Base-by-base conservation (phyloP, 2,888 invertebrate species). In the Aphodius sticticus region DNA sequence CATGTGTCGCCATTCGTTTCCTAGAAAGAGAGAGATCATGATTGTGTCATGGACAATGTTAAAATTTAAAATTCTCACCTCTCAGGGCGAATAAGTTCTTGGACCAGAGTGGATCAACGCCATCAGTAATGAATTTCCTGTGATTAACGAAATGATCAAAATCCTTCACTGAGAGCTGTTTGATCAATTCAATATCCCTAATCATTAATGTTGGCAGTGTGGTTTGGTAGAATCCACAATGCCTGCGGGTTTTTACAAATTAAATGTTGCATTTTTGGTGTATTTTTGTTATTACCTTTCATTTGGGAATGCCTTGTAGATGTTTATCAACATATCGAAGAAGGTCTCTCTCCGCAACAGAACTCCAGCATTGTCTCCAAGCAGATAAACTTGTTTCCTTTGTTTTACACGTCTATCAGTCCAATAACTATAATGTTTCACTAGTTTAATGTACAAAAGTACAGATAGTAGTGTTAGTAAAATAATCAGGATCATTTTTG, bases 101-200 rank as follows among this genome's bases (percentile, higher is more conserved):
- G 0, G 89, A 90, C 83, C 92, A 92, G 0, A 93, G 83, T 0
- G 90, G 89, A 72, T 92, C 92, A 6, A 83, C 83, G 0, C 87
- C 85, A 16, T 89, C 87, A 5, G 83, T 75, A 6, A 85, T 77
- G 71, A 37, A 79, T 36, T 74, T 76, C 9, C 77, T 78, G 75
- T 87, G 87, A 79, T 93, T 92, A 14, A 90, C 88, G 83, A 93
- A 93, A 86, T 91, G 88, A 78, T 93, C 92, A 85, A 92, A 92
- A 84, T 93, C 92, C 79, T 92, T 89, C 38, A 92, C 91, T 79
- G 91, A 89, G 9, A 93, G 86, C 38, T 90, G 89, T 86, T 92
- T 92, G 6, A 93, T 91, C 15, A 93, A 84, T 6, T 93, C 92
- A 6, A 91, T 90, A 85, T 93, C 92, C 81, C 90, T 85, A 0